Percentiles rank a stretch among this genome's conserved stretches.
Conservation (phyloP, 2,888 invertebrate species). For the Phrixothrix hirtus region DNA sequence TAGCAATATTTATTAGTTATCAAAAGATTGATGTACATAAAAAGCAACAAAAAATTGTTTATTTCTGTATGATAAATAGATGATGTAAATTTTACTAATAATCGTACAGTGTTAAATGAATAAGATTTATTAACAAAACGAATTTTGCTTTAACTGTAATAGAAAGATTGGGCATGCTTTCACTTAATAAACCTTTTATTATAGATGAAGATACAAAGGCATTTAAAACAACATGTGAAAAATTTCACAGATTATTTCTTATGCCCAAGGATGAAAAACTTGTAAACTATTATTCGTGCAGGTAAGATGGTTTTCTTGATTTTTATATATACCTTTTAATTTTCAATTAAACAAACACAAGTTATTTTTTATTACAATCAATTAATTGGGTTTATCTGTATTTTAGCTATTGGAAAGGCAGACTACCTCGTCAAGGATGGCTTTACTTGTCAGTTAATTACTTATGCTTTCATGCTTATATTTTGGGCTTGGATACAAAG, state of each 20-base stretch:
- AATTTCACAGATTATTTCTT: conserved; percentile 87
- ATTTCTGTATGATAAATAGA: no score
- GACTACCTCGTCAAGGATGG: conserved; percentile 94
- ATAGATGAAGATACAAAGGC: conserved; percentile 83
- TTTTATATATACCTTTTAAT: no score
- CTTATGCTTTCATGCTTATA: conserved; percentile 93
- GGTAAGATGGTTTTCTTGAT: conserved; percentile 61
- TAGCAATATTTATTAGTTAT: no score
- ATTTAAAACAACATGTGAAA: conserved; percentile 76
- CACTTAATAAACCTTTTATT: conserved; percentile 41
- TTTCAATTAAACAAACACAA: no score
- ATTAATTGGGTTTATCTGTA: no score
- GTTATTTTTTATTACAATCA: no score
- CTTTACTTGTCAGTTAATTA: conserved; percentile 96
- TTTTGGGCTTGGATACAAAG: conserved; percentile 88
- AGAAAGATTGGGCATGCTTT: not conserved
- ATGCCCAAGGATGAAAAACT: conserved; percentile 93
- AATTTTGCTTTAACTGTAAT: not conserved
- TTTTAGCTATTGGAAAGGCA: conserved; percentile 86
- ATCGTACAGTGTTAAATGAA: no score
- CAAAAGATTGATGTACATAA: no score
- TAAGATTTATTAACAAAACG: no score
- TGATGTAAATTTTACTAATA: no score
- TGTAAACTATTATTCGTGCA: conserved; percentile 92
- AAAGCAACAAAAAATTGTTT: no score